phyloP scores from a whole-genome alignment of 1,140 invertebrate species.

The Bradysia coprophila region DNA sequence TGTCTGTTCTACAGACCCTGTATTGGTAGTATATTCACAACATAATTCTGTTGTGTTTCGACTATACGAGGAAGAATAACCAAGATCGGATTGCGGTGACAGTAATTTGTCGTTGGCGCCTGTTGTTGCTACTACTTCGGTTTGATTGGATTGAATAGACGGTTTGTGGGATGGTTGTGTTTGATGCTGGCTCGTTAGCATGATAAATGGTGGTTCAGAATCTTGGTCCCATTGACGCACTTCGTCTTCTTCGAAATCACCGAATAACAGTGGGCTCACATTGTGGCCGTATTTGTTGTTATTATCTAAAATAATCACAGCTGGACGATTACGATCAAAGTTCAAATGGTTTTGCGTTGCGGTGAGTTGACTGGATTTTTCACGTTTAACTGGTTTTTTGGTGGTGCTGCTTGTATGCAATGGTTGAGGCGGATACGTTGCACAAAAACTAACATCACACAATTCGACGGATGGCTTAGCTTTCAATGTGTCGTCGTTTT shows the following conservation, averaged over 20 bases:
- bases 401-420: conserved; percentile 7
- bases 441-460: neutral
- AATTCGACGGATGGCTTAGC: conserved; percentile 1
- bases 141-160: neutral
- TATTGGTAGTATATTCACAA: neutral
- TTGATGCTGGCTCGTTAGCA: neutral
- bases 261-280: conserved; percentile 15
- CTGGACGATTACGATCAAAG: conserved; percentile 30
- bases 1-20: neutral
- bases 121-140: neutral
- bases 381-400: conserved; percentile 6
- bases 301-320: conserved; percentile 39
- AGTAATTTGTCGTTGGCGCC: neutral
- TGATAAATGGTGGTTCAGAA: neutral
- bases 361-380: neutral
- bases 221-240: conserved; percentile 16
- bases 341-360: no score
- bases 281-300: conserved; percentile 12
- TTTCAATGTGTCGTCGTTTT: neutral
- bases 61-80: neutral
- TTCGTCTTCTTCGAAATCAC: conserved; percentile 22
- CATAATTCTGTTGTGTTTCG: neutral
- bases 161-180: neutral
- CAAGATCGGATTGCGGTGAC: conserved; percentile 1
- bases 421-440: neutral